Percentiles rank a stretch among this genome's conserved stretches.
phyloP scores from a whole-genome alignment of 2,113 vertebrate species.

The Rhizomys pruinosus region DNA sequence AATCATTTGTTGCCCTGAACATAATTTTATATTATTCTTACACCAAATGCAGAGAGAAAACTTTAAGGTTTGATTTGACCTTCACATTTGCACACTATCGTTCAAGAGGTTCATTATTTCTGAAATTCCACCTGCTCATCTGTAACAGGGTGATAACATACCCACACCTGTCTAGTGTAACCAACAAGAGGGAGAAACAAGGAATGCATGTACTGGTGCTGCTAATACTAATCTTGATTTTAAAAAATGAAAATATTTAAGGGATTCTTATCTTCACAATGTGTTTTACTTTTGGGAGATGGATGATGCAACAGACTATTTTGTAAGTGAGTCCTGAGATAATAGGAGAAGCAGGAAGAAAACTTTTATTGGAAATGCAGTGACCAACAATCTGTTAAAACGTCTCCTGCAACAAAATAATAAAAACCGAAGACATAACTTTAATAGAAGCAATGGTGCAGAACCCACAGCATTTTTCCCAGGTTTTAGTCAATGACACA shows the following conservation, averaged over 20 bases:
- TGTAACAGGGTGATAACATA: not conserved
- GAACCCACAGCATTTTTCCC: conserved; percentile 70
- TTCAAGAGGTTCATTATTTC: not conserved
- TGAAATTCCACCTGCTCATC: not conserved
- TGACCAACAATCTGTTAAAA: conserved; percentile 75
- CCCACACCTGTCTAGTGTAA: not conserved
- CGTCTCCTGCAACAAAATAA: conserved; percentile 77
- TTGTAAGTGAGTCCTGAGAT: conserved; percentile 42
- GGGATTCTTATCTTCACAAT: conserved; percentile 34
- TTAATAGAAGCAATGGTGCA: conserved; percentile 51
- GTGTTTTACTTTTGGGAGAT: not conserved
- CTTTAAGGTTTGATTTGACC: not conserved
- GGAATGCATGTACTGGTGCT: not conserved
- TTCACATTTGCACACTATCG: not conserved
- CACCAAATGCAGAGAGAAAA: not conserved
- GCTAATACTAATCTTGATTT: not conserved
- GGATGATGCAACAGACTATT: not conserved
- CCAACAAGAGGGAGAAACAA: not conserved
- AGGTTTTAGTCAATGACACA: conserved; percentile 73
- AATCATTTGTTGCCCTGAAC: not conserved
- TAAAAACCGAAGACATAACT: conserved; percentile 68
- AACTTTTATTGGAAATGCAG: conserved; percentile 67
- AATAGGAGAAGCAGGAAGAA: conserved; percentile 56
- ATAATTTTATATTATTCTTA: conserved; percentile 23
- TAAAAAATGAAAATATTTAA: conserved; percentile 60